Evolutionary conservation across 1,140 invertebrate genomes (phyloP), one percentile per base, ranked within the genome.

Genomic region (Drosophila rufa): DNA sequence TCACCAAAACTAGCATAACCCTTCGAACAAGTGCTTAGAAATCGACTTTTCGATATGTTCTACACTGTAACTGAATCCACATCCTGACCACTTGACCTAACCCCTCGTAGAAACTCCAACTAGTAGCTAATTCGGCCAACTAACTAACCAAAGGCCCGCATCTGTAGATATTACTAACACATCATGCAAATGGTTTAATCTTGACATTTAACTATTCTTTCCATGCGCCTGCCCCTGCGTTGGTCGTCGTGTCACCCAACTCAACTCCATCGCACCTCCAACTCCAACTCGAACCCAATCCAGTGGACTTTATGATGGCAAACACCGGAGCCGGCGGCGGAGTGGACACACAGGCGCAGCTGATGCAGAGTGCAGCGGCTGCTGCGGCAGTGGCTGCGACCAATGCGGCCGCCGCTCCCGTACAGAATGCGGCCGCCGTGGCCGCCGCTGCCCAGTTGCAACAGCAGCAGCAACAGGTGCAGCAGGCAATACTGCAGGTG

Each of bases 351-450:
- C 94, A 94, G 77, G 93, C 94, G 62, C 94, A 94, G 73, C 92
- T 92, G 38, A 95, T 74, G 81, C 76, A 92, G 71, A 83, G 96
- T 91, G 97, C 97, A 82, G 97, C 97, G 53, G 85, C 89, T n/a
- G 82, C 85, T 3, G 87, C 84, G 12, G 80, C 92, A 38, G 80
- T 85, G 55, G 84, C 83, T 40, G 82, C 86, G 22, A 89, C 98
- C 92, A 97, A 97, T 92, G 93, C 79, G 17, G 75, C 91, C 22
- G 66, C 91, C 11, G 97, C 93, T 95, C 97, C 93, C 96, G 97
- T 92, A 96, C 97, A 77, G 65, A 79, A 78, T 57, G 91, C 84
- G 27, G 81, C 92, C 25, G 84, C 90, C 22, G 91, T 89, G 27
- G 86, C 91, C 27, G 91, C 92, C 33, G 97, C 98, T 92, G 97